Evolutionary conservation across 2,113 vertebrate genomes (phyloP).

Genomic region (Lagopus muta): DNA sequence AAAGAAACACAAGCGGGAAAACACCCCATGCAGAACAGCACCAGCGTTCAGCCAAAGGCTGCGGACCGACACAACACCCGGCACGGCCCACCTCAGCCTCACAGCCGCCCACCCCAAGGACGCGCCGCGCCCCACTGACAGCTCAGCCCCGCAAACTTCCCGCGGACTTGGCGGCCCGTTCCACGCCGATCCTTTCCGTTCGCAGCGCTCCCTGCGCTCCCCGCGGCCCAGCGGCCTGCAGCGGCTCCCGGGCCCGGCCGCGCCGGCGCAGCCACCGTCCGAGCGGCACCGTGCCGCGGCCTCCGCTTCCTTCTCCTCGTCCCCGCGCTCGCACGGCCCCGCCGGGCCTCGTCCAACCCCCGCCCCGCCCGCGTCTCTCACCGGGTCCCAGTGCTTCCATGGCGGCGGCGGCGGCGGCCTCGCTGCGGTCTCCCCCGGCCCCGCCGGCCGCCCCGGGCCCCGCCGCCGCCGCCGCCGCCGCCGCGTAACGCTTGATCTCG

Average conservation of each 20-base stretch:
- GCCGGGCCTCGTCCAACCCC: not conserved
- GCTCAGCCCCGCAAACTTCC: not conserved
- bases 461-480: conserved; percentile 71
- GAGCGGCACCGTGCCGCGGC: not conserved
- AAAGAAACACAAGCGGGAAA: not conserved
- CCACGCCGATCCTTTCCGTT: too few relatives aligned
- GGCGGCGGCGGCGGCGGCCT: conserved; percentile 76
- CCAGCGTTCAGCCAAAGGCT: not conserved
- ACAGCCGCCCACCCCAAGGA: too few relatives aligned
- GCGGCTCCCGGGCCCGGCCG: too few relatives aligned
- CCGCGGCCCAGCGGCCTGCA: too few relatives aligned
- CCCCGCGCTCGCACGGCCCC: too few relatives aligned
- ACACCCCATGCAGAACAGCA: not conserved
- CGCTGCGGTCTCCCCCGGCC: conserved; percentile 82
- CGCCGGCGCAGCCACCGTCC: too few relatives aligned
- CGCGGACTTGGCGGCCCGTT: not conserved
- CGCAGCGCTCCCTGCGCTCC: too few relatives aligned
- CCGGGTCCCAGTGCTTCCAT: conserved; percentile 97
- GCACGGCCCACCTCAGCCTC: not conserved
- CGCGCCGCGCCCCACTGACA: too few relatives aligned
- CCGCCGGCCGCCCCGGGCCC: conserved; percentile 87
- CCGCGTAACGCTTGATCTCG: conserved; percentile 79
- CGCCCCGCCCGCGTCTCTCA: conserved; percentile 73
- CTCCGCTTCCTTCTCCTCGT: not conserved
- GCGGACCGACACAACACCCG: not conserved